Conservation (phyloP, 2,797 vertebrate species). For the Tapirus indicus region DNA sequence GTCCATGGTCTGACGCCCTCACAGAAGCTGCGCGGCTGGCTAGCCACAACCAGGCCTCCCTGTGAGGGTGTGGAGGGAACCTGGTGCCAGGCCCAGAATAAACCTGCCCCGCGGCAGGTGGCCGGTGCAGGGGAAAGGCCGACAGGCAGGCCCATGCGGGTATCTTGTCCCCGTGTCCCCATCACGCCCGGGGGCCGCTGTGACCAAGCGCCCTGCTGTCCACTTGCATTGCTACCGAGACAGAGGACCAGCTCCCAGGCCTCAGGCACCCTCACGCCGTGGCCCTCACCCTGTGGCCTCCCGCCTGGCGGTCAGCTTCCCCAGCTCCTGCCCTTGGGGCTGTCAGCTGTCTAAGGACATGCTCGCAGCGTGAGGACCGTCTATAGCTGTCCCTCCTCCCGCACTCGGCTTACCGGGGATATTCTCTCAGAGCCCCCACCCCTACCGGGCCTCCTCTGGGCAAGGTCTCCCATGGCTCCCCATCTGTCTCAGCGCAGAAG, state of each 20-base stretch:
- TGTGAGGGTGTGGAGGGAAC: neutral
- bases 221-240: neutral
- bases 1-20: neutral
- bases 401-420: neutral
- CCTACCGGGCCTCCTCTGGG: neutral
- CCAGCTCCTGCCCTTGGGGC: neutral
- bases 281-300: accelerated
- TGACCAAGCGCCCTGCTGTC: neutral
- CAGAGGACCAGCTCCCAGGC: neutral
- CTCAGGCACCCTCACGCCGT: neutral
- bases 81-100: neutral
- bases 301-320: neutral
- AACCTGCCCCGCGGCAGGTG: neutral
- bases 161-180: neutral
- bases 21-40: neutral
- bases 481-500: neutral
- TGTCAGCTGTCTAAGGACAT: no score
- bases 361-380: neutral
- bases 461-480: neutral
- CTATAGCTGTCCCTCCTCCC: accelerated
- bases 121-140: neutral
- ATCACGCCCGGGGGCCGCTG: neutral
- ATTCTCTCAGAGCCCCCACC: neutral
- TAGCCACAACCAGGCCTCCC: neutral
- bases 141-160: neutral